Conservation (phyloP, 2,888 invertebrate species). For the Ptychoptera albimana region DNA sequence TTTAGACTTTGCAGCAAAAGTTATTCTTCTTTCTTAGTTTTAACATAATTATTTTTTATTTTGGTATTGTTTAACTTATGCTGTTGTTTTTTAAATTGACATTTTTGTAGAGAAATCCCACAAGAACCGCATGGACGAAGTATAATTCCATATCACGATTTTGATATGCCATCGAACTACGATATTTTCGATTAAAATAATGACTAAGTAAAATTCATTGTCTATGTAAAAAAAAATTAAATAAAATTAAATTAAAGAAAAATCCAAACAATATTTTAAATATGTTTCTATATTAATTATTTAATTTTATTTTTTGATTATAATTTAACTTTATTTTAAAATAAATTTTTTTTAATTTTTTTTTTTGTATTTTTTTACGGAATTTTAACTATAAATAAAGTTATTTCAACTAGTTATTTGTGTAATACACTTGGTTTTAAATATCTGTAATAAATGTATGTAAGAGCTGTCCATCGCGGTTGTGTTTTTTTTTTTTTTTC, state of each 20-base stretch:
- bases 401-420: too few relatives aligned
- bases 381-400: background rate
- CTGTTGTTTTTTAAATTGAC: constrained; percentile 7
- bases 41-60: too few relatives aligned
- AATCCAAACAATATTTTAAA: background rate
- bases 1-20: too few relatives aligned
- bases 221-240: background rate
- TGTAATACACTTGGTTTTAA: too few relatives aligned
- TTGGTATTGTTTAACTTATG: too few relatives aligned
- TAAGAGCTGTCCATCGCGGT: too few relatives aligned
- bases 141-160: constrained; percentile 77
- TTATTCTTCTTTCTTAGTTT: too few relatives aligned
- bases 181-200: constrained; percentile 44
- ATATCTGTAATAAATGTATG: too few relatives aligned
- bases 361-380: background rate
- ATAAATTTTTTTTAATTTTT: background rate
- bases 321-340: background rate
- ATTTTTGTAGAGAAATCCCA: constrained; percentile 43
- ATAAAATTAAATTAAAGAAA: background rate
- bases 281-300: background rate
- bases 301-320: background rate
- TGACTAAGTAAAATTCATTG: background rate
- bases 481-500: too few relatives aligned
- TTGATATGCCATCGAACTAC: constrained; percentile 72
- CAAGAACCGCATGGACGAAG: constrained; percentile 51